phyloP scores from a whole-genome alignment of 2,888 invertebrate genomes.

The Mesoligia furuncula region DNA sequence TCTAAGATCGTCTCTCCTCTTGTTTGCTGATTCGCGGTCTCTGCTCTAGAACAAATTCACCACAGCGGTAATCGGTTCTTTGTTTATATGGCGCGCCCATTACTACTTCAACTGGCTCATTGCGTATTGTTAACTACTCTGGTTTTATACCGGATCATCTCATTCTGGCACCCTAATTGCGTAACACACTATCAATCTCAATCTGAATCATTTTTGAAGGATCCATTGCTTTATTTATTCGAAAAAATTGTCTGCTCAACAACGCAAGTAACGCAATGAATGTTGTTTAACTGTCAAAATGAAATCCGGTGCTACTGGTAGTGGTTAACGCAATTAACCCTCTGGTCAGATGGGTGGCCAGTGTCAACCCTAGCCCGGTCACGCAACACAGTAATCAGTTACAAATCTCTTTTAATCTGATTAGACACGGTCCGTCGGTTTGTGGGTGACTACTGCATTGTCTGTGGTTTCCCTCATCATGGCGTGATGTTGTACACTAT shows the following conservation, averaged over 20 bases:
- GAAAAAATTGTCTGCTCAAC: no score
- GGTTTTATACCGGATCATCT: no score
- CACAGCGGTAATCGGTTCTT: neutral
- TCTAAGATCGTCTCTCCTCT: neutral
- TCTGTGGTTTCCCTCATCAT: constrained; percentile 11
- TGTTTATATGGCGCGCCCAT: neutral
- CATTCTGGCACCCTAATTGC: no score
- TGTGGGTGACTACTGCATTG: constrained; percentile 39
- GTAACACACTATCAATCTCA: no score
- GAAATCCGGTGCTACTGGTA: neutral
- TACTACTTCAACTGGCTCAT: neutral
- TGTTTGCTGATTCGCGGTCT: neutral
- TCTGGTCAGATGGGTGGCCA: neutral
- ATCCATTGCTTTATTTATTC: no score
- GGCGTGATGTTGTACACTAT: constrained; percentile 10
- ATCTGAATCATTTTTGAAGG: no score
- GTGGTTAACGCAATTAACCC: neutral
- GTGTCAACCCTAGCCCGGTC: constrained; percentile 56
- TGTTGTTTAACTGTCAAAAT: neutral
- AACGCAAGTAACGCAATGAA: neutral
- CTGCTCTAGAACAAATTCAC: neutral
- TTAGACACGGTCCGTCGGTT: constrained; percentile 55
- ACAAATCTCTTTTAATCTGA: constrained; percentile 72
- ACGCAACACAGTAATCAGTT: constrained; percentile 69
- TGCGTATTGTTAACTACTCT: no score